Base-by-base conservation (phyloP, 92 coral and sea anemone species). In the Zoanthus gigantus region DNA sequence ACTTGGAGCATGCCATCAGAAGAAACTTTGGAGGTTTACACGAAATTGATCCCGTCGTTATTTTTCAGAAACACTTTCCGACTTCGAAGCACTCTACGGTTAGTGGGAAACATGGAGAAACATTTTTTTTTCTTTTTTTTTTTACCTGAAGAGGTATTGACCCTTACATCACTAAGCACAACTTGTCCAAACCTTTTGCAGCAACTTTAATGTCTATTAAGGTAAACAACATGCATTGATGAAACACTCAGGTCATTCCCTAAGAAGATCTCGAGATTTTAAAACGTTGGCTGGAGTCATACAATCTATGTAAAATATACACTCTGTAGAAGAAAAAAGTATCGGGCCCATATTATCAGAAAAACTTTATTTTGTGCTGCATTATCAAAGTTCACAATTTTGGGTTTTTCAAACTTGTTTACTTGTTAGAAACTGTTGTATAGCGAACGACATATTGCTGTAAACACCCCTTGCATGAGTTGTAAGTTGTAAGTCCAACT, bases 11-110 rank as follows among this genome's bases (percentile, higher is more conserved):
- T 72, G 95, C 98, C 9, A 92, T 95, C 54, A 86, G 95, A 82
- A 73, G 98, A 23, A 95, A 94, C 89, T 95, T 95, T 77, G 96
- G 96, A 9, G 98, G 98, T 56, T 87, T 95, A 72, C 88, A 89
- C 67, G 95, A 91, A 54, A 79, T 95, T 7, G 79, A 94, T 31
- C 95, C 98, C 7, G 96, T 95, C 10, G 42, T 74, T 17, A 52
- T 94, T 72, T 96, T 96, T 77, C 87, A 76, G 66, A 28, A 71
- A 52, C 93, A 91, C 12, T 76, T 87, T 32, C 13, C 73, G 6
- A 12, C 66, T 15, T 15, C 13, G 29, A 60, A 0, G 66, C 66
- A 60, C 17, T 6, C 66, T 60, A 60, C 18, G 66, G 66, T 60
- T 60, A 11, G 66, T 60, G 23, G 6, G 15, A 60, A 23, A 14